Evolutionary conservation across 2,888 invertebrate genomes (phyloP), one percentile per base, ranked within the genome.

Genomic region (Alentia gelatinosa): DNA sequence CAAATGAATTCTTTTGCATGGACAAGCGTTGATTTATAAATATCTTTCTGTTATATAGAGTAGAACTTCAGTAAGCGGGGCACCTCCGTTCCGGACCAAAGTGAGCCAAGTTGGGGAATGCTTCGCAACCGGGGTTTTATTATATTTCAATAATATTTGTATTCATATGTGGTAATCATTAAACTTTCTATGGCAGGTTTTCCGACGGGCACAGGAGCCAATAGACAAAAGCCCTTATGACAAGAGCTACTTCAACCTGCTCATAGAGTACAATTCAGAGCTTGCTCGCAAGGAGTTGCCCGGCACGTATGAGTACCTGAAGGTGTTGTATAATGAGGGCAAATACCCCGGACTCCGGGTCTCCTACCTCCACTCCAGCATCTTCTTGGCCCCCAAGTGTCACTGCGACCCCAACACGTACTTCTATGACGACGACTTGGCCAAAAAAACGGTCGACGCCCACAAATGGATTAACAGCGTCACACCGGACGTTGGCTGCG

Each of bases 401-500:
- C 95, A 96, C 93, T 96, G 96, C 93, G 96, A 96, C 91, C 96
- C 96, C 3, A 96, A 95, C 91, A 93, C 94, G 37, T 96, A 96
- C 91, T 95, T 96, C 91, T 96, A 96, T 93, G 95, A 96, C 93
- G 96, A 96, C 91, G 94, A 96, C 92, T 93, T 96, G 37, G 95
- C 94, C 23, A 92, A 94, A 92, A 96, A 96, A 92, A 96, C 96
- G 0, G 94, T 96, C 5, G 94, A 95, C 84, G 96, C 96, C 68
- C 96, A 96, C 91, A 88, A 93, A 39, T 96, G 96, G 94, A 96
- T 96, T 47, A 96, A 96, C 91, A 94, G 95, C 40, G 91, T 93
- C 86, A 93, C 93, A 15, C 91, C 93, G 15, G 96, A 96, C 91
- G 68, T 93, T 0, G 96, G 96, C 0, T 96, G 96, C 93, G 93